Conservation (phyloP, 1,140 invertebrate genomes). For the Copidosoma floridanum region DNA sequence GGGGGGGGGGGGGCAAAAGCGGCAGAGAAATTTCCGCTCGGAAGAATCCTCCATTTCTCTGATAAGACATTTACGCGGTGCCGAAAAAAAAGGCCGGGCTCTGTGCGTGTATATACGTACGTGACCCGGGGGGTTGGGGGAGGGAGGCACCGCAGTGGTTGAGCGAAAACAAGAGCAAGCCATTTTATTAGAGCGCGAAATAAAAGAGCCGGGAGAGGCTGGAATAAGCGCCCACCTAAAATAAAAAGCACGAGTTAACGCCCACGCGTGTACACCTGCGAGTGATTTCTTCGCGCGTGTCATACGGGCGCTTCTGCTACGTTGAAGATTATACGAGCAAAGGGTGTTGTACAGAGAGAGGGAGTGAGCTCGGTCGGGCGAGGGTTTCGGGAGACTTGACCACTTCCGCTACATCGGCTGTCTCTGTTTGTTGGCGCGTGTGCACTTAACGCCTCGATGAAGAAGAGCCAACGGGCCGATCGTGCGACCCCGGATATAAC, state of each 20-base stretch:
- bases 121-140: no score
- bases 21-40: slow-evolving; percentile 13
- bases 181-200: slow-evolving; percentile 22
- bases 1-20: neutral
- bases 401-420: neutral
- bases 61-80: slow-evolving; percentile 10
- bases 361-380: neutral
- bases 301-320: no score
- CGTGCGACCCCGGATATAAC: no score
- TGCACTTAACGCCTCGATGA: neutral
- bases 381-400: neutral
- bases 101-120: neutral
- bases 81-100: neutral
- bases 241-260: neutral
- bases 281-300: neutral
- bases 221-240: slow-evolving; percentile 9
- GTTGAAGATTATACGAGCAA: no score
- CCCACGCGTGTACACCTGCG: neutral
- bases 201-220: neutral
- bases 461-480: no score
- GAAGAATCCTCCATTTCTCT: slow-evolving; percentile 12
- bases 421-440: neutral
- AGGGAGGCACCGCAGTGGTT: no score
- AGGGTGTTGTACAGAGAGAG: no score
- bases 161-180: slow-evolving; percentile 16